These are phyloP conservation scores for Elephas maximus DNA, from an alignment of 2,113 vertebrate species.

Conservation along the genomic window DNA sequence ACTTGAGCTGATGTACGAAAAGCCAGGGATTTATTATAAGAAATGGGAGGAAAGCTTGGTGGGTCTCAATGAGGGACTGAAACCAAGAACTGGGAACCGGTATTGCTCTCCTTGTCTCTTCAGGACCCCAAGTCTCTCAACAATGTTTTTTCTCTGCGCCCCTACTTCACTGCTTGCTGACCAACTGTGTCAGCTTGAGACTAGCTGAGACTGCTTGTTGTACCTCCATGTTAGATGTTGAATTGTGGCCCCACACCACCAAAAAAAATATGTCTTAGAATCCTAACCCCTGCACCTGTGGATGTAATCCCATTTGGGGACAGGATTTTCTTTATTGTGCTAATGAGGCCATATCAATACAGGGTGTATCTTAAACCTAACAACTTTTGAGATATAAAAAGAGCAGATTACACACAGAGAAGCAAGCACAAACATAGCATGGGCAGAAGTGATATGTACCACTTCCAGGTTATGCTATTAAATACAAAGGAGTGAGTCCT, in stretches of 20 bases:
- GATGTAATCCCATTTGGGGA: not conserved
- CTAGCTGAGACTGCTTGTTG: not conserved
- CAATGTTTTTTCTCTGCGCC: not conserved
- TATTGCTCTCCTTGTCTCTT: not conserved
- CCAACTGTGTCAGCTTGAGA: not conserved
- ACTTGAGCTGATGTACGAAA: not conserved
- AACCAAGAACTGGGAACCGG: not conserved
- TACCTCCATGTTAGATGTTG: not conserved
- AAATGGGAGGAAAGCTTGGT: not conserved
- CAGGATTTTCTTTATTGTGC: not conserved
- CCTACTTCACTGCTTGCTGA: not conserved
- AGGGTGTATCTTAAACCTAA: not conserved
- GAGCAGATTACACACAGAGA: not conserved
- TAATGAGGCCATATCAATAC: not conserved
- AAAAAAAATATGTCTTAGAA: not conserved
- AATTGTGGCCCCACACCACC: too few relatives aligned
- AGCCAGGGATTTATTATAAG: not conserved
- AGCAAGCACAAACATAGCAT: fast-evolving
- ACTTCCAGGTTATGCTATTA: not conserved
- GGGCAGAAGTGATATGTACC: not conserved
- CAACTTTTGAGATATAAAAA: not conserved
- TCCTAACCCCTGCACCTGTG: not conserved
- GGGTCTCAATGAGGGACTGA: not conserved
- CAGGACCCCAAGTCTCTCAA: not conserved
- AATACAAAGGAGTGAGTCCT: not conserved